Base-by-base conservation (phyloP, 2,888 invertebrate genomes). In the Dromius quadrimaculatus region DNA sequence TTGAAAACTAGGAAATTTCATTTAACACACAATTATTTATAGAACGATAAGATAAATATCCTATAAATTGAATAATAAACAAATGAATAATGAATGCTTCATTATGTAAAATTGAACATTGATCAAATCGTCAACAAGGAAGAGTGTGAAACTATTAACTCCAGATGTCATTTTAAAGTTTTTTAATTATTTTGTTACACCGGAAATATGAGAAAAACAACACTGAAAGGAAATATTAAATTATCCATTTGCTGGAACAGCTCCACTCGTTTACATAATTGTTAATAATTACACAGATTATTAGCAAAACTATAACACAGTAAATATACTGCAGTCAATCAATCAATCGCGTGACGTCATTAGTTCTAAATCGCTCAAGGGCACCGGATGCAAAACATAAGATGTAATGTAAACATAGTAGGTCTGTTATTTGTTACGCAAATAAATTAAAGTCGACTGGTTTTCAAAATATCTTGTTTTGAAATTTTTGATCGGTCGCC, bases 361-460 rank as follows among this genome's bases (percentile, higher is more conserved):
- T 41, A 41, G 15, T 36, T 36, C n/a, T 36, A 36, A 36, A 15
- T 41, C 15, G 41, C 41, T 41, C 41, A 41, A 41, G 41, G 41
- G 15, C 41, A 15, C 41, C 41, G 41, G 41, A 41, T 41, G 41
- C 15, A 41, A 41, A 6, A n/a, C 36, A n/a, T 36, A 36, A 36
- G n/a, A 36, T 36, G 8, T 36, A 3, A 36, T 36, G 8, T 36
- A 36, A 36, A 41, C 41, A 41, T 41, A 2, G 41, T 41, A 41
- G 4, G 15, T 36, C 1, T 36, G 36, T 9, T n/a, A n/a, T n/a
- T n/a, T n/a, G n/a, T n/a, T n/a, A n/a, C n/a, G n/a, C n/a, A n/a
- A n/a, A n/a, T n/a, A n/a, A n/a, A n/a, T n/a, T n/a, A n/a, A n/a
- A n/a, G n/a, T n/a, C n/a, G n/a, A n/a, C n/a, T n/a, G n/a, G n/a